Evolutionary conservation across 2,113 vertebrate species (phyloP).

Genomic region (Sterna hirundo): DNA sequence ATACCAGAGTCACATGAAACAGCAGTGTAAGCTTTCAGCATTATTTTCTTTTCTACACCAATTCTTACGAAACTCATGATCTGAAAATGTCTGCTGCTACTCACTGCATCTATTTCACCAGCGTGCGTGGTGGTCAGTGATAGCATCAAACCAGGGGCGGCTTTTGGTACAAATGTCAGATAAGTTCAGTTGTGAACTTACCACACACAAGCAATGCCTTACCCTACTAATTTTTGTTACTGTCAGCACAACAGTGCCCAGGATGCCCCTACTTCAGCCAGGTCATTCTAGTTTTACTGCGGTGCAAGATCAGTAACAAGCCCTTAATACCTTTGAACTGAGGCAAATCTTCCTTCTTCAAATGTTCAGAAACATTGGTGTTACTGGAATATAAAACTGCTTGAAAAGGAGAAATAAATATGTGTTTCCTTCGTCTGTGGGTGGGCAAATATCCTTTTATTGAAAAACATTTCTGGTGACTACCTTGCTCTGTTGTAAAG

Average conservation of each 20-base stretch:
- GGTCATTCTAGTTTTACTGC: neutral
- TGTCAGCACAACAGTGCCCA: neutral
- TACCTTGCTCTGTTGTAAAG: neutral
- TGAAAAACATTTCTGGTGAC: constrained; percentile 12
- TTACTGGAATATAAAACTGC: neutral
- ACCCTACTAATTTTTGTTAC: neutral
- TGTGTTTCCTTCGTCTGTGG: neutral
- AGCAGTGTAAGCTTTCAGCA: neutral
- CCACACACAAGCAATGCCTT: neutral
- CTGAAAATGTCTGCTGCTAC: neutral
- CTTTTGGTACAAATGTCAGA: accelerated
- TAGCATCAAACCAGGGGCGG: neutral
- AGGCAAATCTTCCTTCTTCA: neutral
- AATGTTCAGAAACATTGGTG: neutral
- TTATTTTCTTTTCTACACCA: neutral
- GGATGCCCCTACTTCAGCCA: neutral
- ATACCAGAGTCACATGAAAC: neutral
- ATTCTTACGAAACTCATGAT: neutral
- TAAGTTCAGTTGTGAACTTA: neutral
- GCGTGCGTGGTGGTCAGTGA: too few relatives aligned
- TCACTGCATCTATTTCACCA: neutral
- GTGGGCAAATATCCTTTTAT: neutral
- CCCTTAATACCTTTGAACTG: neutral
- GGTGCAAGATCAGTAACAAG: neutral
- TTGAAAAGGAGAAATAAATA: neutral